Conservation (phyloP, 2,113 vertebrate species). For the Nerophis ophidion region DNA sequence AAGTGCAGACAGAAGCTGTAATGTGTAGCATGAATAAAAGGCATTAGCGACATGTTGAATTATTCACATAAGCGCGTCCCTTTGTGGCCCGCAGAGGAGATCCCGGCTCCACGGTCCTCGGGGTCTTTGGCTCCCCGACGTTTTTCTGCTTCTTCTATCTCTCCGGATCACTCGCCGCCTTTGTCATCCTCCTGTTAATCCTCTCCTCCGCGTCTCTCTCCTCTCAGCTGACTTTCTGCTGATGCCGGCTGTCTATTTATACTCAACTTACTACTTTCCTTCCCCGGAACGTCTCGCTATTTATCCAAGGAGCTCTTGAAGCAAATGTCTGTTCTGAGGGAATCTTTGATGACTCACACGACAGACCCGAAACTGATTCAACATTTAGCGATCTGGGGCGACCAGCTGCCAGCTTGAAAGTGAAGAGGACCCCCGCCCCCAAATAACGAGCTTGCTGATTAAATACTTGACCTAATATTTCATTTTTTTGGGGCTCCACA, state of each 20-base stretch:
- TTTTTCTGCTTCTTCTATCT: conserved; percentile 20
- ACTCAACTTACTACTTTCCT: conserved; percentile 54
- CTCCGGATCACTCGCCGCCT: conserved; percentile 44
- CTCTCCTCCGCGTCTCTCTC: conserved; percentile 38
- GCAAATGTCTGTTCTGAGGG: conserved; percentile 53
- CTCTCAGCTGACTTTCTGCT: conserved; percentile 57
- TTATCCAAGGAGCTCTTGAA: conserved; percentile 61
- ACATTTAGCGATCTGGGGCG: conserved; percentile 51
- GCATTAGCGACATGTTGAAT: conserved; percentile 75
- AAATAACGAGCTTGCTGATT: conserved; percentile 55
- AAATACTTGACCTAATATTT: conserved; percentile 57
- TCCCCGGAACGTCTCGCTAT: conserved; percentile 51
- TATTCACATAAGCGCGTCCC: conserved; percentile 71
- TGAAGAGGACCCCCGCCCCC: conserved; percentile 9
- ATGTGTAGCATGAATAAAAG: conserved; percentile 77
- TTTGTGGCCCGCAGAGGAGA: conserved; percentile 40
- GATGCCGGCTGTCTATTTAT: conserved; percentile 65
- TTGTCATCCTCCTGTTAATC: conserved; percentile 57
- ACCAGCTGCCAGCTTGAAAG: conserved; percentile 58
- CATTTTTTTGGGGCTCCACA: conserved; percentile 9
- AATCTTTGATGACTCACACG: conserved; percentile 56
- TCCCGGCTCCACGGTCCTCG: conserved; percentile 61
- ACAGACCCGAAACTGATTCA: conserved; percentile 50
- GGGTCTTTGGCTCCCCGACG: conserved; percentile 40
- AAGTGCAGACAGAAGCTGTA: conserved; percentile 36